These are phyloP conservation scores for Julus scandinavius DNA, from an alignment of 2,888 invertebrate species.

Conservation along the genomic window DNA sequence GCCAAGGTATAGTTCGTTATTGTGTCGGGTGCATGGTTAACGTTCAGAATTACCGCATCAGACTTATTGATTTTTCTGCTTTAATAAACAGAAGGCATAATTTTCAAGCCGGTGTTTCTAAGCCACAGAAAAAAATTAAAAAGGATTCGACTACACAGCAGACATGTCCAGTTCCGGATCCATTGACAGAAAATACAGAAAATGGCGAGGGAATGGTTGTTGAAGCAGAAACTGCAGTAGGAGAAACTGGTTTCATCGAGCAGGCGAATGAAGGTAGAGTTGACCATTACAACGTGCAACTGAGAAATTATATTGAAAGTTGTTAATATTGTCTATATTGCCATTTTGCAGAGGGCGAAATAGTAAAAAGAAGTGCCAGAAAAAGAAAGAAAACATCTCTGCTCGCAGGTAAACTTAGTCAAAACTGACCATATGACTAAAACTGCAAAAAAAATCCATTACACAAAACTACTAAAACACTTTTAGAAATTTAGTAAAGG, in stretches of 20 bases:
- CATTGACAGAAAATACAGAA: neutral
- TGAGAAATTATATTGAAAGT: no score
- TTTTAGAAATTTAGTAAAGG: no score
- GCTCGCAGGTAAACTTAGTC: neutral
- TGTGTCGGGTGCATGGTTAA: neutral
- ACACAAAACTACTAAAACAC: no score
- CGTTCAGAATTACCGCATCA: no score
- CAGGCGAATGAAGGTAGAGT: conserved; percentile 64
- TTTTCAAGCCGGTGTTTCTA: neutral
- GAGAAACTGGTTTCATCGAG: conserved; percentile 63
- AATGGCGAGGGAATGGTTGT: neutral
- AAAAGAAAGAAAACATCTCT: conserved; percentile 61
- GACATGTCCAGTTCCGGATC: neutral
- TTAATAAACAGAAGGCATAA: conserved; percentile 17
- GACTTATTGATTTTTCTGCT: neutral
- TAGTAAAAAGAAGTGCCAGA: conserved; percentile 65
- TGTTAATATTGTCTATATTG: neutral
- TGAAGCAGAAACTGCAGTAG: neutral
- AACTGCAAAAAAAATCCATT: no score
- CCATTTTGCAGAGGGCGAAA: conserved; percentile 63
- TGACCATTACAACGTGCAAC: neutral
- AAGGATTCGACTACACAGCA: neutral
- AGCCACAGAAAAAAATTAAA: neutral
- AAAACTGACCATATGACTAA: no score
- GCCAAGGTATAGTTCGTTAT: conserved; percentile 55